Evolutionary conservation across 1,140 invertebrate genomes (phyloP).

Genomic region (Bombus pascuorum): DNA sequence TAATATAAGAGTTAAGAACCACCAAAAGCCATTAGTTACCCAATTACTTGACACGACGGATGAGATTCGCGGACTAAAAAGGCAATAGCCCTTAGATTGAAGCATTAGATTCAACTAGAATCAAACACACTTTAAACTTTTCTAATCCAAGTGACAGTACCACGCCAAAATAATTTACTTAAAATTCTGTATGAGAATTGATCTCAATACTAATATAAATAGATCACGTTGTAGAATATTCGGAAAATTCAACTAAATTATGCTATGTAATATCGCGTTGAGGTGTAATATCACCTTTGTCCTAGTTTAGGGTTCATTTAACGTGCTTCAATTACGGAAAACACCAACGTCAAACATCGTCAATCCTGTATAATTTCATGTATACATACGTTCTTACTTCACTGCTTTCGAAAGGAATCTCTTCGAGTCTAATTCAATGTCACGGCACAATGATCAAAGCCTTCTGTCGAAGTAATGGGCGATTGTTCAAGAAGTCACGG

Average conservation of each 20-base stretch:
- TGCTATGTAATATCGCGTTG: no score
- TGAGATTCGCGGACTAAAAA: no score
- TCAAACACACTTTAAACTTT: no score
- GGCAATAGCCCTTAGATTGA: no score
- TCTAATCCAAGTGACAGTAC: no score
- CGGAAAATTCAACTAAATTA: background rate
- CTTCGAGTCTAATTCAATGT: conserved; percentile 61
- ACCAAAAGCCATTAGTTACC: no score
- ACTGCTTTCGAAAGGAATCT: conserved; percentile 3
- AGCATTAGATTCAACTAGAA: no score
- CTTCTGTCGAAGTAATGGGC: conserved; percentile 35
- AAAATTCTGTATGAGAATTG: no score
- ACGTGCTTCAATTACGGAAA: background rate
- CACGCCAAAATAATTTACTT: no score
- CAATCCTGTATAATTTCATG: background rate
- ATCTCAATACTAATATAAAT: no score
- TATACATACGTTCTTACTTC: background rate
- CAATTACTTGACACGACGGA: no score
- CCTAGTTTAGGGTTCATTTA: background rate
- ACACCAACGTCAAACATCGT: background rate
- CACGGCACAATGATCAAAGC: conserved; percentile 61
- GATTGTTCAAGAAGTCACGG: conserved; percentile 57
- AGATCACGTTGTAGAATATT: background rate
- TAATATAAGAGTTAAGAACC: no score
- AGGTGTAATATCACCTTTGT: background rate